phyloP scores from a whole-genome alignment of 2,797 vertebrate species.

The Dermochelys coriacea region DNA sequence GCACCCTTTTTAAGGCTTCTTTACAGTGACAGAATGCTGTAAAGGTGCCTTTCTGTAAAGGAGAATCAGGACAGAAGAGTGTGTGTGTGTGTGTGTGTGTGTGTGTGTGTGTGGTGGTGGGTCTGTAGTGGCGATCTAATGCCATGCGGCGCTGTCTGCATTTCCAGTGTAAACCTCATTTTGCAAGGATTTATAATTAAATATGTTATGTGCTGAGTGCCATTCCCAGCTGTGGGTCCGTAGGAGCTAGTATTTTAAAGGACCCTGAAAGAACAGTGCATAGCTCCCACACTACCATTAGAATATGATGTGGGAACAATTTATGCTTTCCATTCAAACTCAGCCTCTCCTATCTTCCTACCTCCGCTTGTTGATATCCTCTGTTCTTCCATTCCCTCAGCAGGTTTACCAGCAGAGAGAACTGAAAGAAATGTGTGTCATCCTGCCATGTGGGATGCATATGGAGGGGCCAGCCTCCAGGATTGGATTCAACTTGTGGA shows the following conservation, averaged over 20 bases:
- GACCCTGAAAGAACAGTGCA: not conserved
- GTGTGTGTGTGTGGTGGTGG: not conserved
- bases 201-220: not conserved
- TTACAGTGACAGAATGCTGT: not conserved
- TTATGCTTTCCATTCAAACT: not conserved
- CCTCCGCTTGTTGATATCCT: not conserved
- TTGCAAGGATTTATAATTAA: not conserved
- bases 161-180: not conserved
- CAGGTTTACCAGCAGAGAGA: not conserved
- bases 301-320: not conserved
- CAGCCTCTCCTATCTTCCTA: not conserved
- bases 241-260: not conserved
- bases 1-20: not conserved
- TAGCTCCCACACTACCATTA: not conserved
- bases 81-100: not conserved
- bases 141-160: not conserved
- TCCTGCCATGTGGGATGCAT: not conserved
- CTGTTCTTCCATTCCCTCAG: not conserved
- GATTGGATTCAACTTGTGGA: not conserved
- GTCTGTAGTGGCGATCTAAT: fast-evolving
- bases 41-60: not conserved
- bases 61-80: not conserved
- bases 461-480: not conserved
- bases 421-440: not conserved
- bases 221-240: not conserved